Percentiles rank a stretch among this genome's conserved stretches.
Conservation (phyloP, 2,113 vertebrate species). For the Pholis gunnellus region DNA sequence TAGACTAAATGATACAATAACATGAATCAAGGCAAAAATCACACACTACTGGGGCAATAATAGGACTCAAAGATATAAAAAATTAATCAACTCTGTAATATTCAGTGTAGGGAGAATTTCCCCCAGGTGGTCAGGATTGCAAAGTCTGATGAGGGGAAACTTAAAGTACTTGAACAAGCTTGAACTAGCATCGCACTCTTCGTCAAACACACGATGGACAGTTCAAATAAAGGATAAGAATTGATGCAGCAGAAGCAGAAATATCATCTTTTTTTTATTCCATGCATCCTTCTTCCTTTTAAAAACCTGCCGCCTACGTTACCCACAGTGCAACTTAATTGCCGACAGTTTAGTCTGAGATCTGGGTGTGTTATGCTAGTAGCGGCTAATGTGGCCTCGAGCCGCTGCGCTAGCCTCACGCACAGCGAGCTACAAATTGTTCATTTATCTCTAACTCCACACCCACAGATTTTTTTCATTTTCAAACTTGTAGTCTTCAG, state of each 20-base stretch:
- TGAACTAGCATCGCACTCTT: neutral
- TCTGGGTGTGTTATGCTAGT: no score
- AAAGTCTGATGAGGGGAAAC: neutral
- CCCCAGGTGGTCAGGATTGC: neutral
- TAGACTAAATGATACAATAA: conserved; percentile 10
- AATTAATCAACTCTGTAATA: neutral
- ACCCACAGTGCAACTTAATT: no score
- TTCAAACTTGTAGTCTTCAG: no score
- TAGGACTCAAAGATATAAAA: conserved; percentile 23
- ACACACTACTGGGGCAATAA: conserved; percentile 46
- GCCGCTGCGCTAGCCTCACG: no score
- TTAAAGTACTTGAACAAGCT: neutral
- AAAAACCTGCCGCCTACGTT: neutral
- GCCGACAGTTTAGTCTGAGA: no score
- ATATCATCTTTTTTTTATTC: neutral
- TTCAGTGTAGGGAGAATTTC: neutral
- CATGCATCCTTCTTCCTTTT: neutral
- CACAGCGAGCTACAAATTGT: no score
- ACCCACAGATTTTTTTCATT: no score
- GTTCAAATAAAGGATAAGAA: neutral
- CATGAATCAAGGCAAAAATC: conserved; percentile 34
- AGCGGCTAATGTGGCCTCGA: no score
- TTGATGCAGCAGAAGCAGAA: neutral
- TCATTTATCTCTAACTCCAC: no score
- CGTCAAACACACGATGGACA: neutral